phyloP scores from a whole-genome alignment of 2,888 invertebrate species.

The Epinotia bilunana region DNA sequence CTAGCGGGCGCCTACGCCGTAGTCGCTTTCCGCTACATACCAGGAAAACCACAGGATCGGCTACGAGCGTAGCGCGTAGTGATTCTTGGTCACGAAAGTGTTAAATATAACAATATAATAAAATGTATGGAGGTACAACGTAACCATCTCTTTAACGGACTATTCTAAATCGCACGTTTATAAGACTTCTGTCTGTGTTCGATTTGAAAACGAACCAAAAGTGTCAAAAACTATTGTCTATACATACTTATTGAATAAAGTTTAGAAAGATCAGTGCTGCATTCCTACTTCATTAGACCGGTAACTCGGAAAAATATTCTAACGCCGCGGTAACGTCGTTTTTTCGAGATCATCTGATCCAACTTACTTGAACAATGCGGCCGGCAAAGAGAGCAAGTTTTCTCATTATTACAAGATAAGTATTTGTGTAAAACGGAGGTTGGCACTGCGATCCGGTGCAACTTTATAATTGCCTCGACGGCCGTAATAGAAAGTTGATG shows the following conservation, averaged over 20 bases:
- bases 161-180: background rate
- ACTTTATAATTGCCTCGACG: slow-evolving; percentile 83
- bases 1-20: too few species aligned
- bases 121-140: too few species aligned
- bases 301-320: background rate
- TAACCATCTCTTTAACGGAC: too few species aligned
- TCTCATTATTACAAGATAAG: slow-evolving; percentile 75
- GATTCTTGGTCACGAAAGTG: too few species aligned
- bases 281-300: background rate
- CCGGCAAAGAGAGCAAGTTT: slow-evolving; percentile 71
- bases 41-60: too few species aligned
- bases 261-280: background rate
- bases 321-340: slow-evolving; percentile 45
- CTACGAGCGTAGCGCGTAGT: too few species aligned
- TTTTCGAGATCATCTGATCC: slow-evolving; percentile 74
- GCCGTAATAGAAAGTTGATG: slow-evolving; percentile 81
- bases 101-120: too few species aligned
- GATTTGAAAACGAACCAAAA: background rate
- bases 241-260: background rate
- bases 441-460: slow-evolving; percentile 68
- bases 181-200: background rate
- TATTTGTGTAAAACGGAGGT: slow-evolving; percentile 77
- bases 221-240: background rate
- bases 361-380: slow-evolving; percentile 61
- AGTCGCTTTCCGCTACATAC: too few species aligned